These are phyloP conservation scores for Tympanuchus pallidicinctus DNA, from an alignment of 2,113 vertebrate species.

Conservation along the genomic window DNA sequence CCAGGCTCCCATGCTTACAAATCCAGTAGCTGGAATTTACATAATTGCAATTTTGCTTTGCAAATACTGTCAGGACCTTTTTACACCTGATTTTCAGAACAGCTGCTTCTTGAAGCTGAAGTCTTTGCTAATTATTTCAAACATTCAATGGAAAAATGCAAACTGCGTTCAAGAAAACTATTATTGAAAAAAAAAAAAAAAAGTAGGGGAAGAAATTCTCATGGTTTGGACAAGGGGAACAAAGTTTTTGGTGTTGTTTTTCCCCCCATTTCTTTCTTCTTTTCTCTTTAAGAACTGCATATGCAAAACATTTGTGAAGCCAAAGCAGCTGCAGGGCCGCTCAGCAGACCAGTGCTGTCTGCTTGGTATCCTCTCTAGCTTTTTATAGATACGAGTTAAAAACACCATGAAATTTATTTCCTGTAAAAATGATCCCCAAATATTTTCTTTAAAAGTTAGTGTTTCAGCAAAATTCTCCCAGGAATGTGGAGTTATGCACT, in stretches of 20 bases:
- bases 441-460: constrained; percentile 64
- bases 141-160: constrained; percentile 52
- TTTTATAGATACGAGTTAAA: constrained; percentile 75
- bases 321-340: constrained; percentile 76
- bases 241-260: background rate
- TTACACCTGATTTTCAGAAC: constrained; percentile 54
- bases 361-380: constrained; percentile 66
- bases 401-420: constrained; percentile 74
- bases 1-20: constrained; percentile 45
- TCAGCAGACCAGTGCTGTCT: constrained; percentile 63
- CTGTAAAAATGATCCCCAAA: constrained; percentile 68
- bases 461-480: constrained; percentile 40
- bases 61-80: constrained; percentile 48
- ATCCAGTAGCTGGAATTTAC: constrained; percentile 74
- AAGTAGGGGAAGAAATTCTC: background rate
- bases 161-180: constrained; percentile 41
- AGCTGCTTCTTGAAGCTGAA: constrained; percentile 61
- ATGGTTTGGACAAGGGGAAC: constrained; percentile 43
- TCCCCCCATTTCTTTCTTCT: constrained; percentile 21
- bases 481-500: background rate
- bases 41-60: constrained; percentile 72
- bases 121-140: constrained; percentile 69
- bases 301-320: constrained; percentile 72
- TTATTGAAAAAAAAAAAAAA: background rate
- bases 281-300: constrained; percentile 69